Evolutionary conservation across 2,888 invertebrate species (phyloP).

Genomic region (Acronicta leporina): DNA sequence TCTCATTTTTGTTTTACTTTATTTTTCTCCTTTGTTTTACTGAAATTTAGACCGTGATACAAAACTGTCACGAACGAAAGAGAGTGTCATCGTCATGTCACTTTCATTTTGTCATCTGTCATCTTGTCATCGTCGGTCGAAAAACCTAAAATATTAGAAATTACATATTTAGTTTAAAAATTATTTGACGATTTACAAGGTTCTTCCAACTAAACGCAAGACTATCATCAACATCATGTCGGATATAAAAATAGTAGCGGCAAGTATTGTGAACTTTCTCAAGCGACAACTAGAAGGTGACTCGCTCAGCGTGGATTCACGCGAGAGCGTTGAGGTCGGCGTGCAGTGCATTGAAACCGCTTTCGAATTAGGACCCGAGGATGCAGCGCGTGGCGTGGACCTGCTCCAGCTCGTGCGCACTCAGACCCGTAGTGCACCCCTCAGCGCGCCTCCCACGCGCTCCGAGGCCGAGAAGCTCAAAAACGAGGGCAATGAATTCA

Average conservation of each 20-base stretch:
- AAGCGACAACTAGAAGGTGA: constrained; percentile 87
- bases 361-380: constrained; percentile 91
- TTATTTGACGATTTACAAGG: constrained; percentile 30
- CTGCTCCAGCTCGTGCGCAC: constrained; percentile 72
- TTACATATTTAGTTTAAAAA: constrained; percentile 29
- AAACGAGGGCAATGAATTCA: constrained; percentile 95
- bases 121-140: constrained; percentile 50
- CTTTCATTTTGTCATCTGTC: constrained; percentile 57
- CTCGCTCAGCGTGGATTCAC: constrained; percentile 78
- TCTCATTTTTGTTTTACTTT: no score
- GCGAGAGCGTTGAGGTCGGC: constrained; percentile 97
- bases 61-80: no score
- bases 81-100: no score
- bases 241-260: constrained; percentile 82
- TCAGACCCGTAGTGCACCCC: constrained; percentile 55
- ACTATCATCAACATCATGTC: constrained; percentile 70
- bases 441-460: constrained; percentile 64
- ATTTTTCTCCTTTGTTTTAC: no score
- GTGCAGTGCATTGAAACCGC: constrained; percentile 98
- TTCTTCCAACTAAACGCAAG: constrained; percentile 17
- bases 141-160: constrained; percentile 67
- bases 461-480: constrained; percentile 95
- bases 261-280: constrained; percentile 89
- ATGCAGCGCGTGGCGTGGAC: constrained; percentile 75
- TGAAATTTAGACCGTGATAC: no score